phyloP scores from a whole-genome alignment of 2,113 vertebrate species.

The Lepus europaeus region DNA sequence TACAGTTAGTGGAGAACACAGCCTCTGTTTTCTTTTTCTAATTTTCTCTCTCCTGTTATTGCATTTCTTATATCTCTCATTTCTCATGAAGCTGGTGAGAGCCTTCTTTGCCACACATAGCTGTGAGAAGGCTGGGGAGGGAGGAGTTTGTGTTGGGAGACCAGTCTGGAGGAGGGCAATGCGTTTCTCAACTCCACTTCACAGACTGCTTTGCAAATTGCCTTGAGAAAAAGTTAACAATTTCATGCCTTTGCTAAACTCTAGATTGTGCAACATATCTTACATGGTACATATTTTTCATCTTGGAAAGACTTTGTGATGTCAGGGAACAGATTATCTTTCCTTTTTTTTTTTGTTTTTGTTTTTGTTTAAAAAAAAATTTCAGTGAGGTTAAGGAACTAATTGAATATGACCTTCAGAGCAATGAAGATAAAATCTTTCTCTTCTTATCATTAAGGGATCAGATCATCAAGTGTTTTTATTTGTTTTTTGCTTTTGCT shows the following conservation, averaged over 20 bases:
- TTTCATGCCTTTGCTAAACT: not conserved
- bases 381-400: not conserved
- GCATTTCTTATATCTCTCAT: not conserved
- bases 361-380: not conserved
- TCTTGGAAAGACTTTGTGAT: not conserved
- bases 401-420: not conserved
- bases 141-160: not conserved
- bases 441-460: not conserved
- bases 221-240: not conserved
- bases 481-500: not conserved
- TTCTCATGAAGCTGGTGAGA: not conserved
- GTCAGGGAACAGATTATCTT: not conserved
- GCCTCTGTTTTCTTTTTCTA: not conserved
- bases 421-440: not conserved
- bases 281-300: not conserved
- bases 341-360: not conserved
- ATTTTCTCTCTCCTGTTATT: not conserved
- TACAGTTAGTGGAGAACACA: not conserved
- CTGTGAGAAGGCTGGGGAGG: not conserved
- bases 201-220: fast-evolving
- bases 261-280: not conserved
- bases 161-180: not conserved
- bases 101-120: not conserved
- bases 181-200: not conserved
- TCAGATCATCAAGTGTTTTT: not conserved